Conservation (phyloP, 2,113 vertebrate species). For the Psettodes erumei region DNA sequence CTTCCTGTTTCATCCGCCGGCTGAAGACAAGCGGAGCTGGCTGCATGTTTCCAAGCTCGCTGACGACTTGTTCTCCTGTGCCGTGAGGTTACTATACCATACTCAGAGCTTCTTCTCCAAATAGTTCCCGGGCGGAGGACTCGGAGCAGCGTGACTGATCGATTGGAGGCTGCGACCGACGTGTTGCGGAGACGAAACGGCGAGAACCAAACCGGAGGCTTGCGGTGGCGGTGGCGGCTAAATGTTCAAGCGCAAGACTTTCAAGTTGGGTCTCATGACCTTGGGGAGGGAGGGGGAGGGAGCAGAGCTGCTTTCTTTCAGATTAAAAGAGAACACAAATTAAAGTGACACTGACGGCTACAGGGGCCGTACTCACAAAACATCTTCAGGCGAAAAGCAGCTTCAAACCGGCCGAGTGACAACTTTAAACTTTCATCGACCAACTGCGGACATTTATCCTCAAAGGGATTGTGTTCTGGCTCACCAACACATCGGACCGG, state of each 20-base stretch:
- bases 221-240: conserved; percentile 11
- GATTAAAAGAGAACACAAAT: background rate
- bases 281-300: background rate
- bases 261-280: background rate
- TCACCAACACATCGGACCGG: too few species aligned
- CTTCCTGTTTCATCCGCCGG: conserved; percentile 7
- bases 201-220: conserved; percentile 14
- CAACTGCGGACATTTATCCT: too few species aligned
- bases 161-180: conserved; percentile 62
- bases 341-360: background rate
- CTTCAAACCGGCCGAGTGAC: too few species aligned
- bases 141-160: conserved; percentile 53
- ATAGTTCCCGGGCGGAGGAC: conserved; percentile 21
- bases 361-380: background rate
- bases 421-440: too few species aligned
- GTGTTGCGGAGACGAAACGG: conserved; percentile 35
- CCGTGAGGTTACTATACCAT: too few species aligned
- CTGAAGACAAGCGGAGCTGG: background rate
- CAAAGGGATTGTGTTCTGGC: too few species aligned
- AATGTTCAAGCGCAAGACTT: conserved; percentile 1
- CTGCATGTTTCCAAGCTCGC: too few species aligned
- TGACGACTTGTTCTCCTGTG: too few species aligned
- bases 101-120: conserved; percentile 21
- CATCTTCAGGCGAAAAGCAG: background rate
- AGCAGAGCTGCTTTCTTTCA: conserved; percentile 8